Evolutionary conservation across 1,140 invertebrate species (phyloP).

Genomic region (Zaprionus tsacasi): DNA sequence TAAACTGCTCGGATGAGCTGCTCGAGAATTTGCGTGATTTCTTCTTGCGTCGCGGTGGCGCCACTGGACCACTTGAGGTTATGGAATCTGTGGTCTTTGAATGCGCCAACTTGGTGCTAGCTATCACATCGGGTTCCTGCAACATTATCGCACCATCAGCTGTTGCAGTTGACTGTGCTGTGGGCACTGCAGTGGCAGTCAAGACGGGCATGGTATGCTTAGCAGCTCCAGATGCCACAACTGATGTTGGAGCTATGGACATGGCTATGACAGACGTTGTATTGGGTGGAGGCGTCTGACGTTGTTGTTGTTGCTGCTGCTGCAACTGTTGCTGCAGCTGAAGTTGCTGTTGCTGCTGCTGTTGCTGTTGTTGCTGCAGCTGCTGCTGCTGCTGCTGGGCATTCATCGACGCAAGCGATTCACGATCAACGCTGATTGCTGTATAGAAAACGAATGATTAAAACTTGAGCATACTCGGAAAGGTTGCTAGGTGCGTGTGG

Average conservation of each 20-base stretch:
- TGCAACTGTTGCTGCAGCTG: constrained; percentile 41
- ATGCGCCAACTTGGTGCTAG: constrained; percentile 92
- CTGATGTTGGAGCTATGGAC: constrained; percentile 28
- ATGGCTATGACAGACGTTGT: constrained; percentile 16
- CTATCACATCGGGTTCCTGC: constrained; percentile 96
- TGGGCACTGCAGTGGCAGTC: neutral
- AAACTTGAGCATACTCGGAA: constrained; percentile 19
- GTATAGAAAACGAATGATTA: neutral
- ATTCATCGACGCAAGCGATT: constrained; percentile 75
- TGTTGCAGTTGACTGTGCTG: neutral
- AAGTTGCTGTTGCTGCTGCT: constrained; percentile 46
- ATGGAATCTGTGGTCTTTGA: constrained; percentile 84
- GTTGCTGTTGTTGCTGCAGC: constrained; percentile 47
- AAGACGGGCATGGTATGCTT: constrained; percentile 47
- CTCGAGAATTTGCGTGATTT: constrained; percentile 86
- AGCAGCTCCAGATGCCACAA: constrained; percentile 30
- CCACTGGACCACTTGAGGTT: constrained; percentile 87
- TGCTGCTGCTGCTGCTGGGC: constrained; percentile 57
- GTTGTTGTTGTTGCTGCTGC: constrained; percentile 47
- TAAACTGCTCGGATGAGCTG: constrained; percentile 84
- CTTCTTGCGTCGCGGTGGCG: constrained; percentile 93
- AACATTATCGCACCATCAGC: constrained; percentile 80
- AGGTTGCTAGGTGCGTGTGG: constrained; percentile 19
- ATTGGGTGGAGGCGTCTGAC: constrained; percentile 37
- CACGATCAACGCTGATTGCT: constrained; percentile 81